Evolutionary conservation across 2,797 vertebrate genomes (phyloP).

Genomic region (Sebastes cheni): DNA sequence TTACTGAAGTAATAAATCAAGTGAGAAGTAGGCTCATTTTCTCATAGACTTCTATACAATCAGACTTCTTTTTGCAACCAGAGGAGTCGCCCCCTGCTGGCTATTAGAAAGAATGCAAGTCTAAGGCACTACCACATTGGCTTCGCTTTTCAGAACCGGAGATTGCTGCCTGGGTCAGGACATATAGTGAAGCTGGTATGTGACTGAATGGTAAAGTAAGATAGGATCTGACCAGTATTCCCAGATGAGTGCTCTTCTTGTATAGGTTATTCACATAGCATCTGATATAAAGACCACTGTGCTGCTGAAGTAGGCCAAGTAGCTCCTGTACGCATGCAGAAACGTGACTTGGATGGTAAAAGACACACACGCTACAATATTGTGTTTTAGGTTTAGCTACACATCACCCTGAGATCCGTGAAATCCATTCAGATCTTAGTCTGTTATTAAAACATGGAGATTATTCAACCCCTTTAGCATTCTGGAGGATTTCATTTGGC

Average conservation of each 20-base stretch:
- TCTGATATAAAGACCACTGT: slow-evolving; percentile 26
- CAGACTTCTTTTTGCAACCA: too few relatives aligned
- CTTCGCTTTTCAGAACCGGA: too few relatives aligned
- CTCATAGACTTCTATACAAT: too few relatives aligned
- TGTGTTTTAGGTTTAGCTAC: not conserved
- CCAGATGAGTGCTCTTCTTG: not conserved
- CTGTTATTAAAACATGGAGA: not conserved
- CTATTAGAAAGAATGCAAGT: too few relatives aligned
- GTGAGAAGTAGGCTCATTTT: too few relatives aligned
- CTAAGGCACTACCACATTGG: too few relatives aligned
- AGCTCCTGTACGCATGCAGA: not conserved
- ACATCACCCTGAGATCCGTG: not conserved
- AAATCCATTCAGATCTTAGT: not conserved
- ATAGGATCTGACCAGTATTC: not conserved
- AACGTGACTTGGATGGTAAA: slow-evolving; percentile 24
- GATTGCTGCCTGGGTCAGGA: not conserved
- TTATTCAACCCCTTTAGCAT: not conserved
- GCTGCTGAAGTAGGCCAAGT: slow-evolving; percentile 32
- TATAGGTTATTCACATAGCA: not conserved
- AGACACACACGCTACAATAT: not conserved
- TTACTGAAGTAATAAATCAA: too few relatives aligned
- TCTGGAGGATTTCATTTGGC: not conserved
- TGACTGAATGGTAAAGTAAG: not conserved
- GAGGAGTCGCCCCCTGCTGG: too few relatives aligned
- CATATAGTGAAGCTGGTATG: not conserved